Percentiles rank a stretch among this genome's conserved stretches.
These are phyloP conservation scores for Drosophila pachea DNA, from an alignment of 1,140 invertebrate genomes.

Conservation along the genomic window DNA sequence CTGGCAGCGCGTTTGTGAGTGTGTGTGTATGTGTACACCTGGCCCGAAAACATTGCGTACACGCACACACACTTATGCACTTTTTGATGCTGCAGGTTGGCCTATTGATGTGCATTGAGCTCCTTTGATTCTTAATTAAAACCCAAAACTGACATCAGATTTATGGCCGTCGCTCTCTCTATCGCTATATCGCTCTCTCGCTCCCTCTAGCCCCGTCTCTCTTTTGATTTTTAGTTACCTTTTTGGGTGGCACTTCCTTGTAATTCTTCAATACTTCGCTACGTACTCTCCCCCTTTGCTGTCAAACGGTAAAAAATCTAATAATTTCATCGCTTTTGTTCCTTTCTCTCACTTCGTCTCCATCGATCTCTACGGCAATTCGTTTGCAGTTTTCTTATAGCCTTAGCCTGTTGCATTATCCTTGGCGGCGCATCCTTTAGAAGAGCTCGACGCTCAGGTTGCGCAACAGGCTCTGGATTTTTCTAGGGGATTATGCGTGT, in stretches of 20 bases:
- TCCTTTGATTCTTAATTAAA: conserved; percentile 63
- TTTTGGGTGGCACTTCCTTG: conserved; percentile 61
- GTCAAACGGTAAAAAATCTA: conserved; percentile 65
- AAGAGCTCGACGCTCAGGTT: conserved; percentile 36
- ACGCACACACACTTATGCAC: conserved; percentile 25
- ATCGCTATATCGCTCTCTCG: not conserved
- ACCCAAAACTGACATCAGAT: conserved; percentile 59
- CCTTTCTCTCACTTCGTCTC: conserved; percentile 1
- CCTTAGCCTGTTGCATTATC: conserved; percentile 23
- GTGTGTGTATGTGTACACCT: conserved; percentile 47
- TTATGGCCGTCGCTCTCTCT: conserved; percentile 43
- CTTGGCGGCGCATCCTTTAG: conserved; percentile 48
- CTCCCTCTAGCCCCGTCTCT: not conserved
- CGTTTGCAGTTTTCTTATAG: conserved; percentile 50
- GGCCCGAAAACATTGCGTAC: conserved; percentile 39
- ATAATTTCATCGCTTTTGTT: conserved; percentile 61
- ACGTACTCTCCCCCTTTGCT: conserved; percentile 8
- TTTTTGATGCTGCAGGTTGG: conserved; percentile 56
- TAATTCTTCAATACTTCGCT: conserved; percentile 55
- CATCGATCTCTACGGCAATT: conserved; percentile 37
- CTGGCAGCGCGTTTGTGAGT: not conserved
- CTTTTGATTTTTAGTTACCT: conserved; percentile 8
- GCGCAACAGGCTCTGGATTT: conserved; percentile 56
- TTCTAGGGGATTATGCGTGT: not conserved
- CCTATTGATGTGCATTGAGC: conserved; percentile 30